phyloP scores from a whole-genome alignment of 2,113 vertebrate genomes.

The Macrotus californicus region DNA sequence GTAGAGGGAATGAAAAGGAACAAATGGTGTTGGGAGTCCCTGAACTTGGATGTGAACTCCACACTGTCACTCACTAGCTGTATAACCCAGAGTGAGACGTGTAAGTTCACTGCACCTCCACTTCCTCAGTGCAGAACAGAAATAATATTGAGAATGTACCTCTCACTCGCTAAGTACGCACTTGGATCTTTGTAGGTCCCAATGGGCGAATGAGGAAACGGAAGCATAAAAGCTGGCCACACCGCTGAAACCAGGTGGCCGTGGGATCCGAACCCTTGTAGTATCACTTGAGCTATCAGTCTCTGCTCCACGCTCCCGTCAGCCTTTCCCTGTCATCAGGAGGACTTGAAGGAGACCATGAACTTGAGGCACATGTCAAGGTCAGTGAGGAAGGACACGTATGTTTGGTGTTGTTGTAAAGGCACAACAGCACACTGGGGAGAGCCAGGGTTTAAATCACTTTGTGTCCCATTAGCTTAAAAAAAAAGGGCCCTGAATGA shows the following conservation, averaged over 20 bases:
- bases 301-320: neutral
- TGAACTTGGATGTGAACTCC: neutral
- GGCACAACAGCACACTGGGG: neutral
- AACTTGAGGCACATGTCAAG: neutral
- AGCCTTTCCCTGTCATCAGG: neutral
- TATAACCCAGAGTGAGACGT: neutral
- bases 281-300: neutral
- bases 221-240: neutral
- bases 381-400: neutral
- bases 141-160: no score
- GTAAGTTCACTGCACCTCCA: neutral
- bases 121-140: neutral
- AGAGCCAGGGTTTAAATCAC: neutral
- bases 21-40: neutral
- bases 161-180: neutral
- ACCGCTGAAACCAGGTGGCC: neutral
- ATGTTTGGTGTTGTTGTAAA: neutral
- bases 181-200: neutral
- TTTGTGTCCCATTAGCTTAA: neutral
- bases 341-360: neutral
- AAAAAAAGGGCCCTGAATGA: neutral
- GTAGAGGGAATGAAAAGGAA: neutral
- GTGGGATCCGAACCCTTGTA: no score
- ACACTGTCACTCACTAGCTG: neutral
- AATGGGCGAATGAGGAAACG: neutral